These are phyloP conservation scores for Operophtera brumata DNA, from an alignment of 2,888 invertebrate species.

Conservation along the genomic window DNA sequence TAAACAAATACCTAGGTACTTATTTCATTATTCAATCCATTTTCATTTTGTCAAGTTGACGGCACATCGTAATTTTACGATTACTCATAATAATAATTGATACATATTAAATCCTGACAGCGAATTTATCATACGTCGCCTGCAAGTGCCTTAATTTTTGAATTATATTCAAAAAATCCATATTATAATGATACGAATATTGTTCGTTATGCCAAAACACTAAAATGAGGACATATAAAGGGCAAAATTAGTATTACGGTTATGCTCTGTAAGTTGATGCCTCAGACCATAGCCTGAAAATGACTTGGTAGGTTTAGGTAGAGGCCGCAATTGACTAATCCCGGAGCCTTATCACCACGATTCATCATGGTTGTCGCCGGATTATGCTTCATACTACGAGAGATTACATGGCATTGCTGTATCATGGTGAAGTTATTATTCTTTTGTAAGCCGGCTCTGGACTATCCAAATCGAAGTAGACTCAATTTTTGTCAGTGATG, in stretches of 20 bases:
- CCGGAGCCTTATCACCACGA: conserved; percentile 39
- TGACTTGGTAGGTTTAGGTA: conserved; percentile 45
- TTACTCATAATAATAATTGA: too few relatives aligned
- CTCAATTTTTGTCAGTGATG: too few relatives aligned
- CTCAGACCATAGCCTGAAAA: conserved; percentile 28
- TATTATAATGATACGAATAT: too few relatives aligned
- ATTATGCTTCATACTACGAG: conserved; percentile 19
- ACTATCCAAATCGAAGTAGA: neutral
- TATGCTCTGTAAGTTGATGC: conserved; percentile 9
- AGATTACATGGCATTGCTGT: neutral
- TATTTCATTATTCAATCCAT: too few relatives aligned
- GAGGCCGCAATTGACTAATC: conserved; percentile 52
- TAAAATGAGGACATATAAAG: neutral
- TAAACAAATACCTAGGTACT: too few relatives aligned
- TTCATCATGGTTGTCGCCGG: conserved; percentile 50
- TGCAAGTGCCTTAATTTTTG: too few relatives aligned
- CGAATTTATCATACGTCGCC: too few relatives aligned
- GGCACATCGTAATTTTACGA: too few relatives aligned
- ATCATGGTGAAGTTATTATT: neutral
- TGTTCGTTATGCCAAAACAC: neutral
- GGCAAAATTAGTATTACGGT: too few relatives aligned
- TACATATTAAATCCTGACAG: too few relatives aligned
- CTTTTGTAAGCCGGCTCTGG: neutral
- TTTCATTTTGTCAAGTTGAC: too few relatives aligned
- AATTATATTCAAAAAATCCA: too few relatives aligned